Conservation (phyloP, 2,797 vertebrate species). For the Hemibagrus guttatus region DNA sequence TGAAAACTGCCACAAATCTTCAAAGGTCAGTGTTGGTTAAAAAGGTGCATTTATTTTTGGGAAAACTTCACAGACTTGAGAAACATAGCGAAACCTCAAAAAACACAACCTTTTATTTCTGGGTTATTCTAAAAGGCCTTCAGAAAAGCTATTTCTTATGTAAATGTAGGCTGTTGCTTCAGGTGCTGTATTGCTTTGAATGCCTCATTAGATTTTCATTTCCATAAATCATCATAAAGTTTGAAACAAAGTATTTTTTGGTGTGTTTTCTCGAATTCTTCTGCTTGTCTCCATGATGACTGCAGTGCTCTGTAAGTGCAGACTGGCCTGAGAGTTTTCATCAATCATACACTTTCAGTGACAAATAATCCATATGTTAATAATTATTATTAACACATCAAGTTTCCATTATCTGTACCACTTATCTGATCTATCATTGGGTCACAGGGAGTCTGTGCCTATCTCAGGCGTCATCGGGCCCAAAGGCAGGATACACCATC, state of each 20-base stretch:
- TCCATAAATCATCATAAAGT: conserved; percentile 3
- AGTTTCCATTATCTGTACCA: too few species aligned
- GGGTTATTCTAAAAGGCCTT: background rate
- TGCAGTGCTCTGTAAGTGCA: background rate
- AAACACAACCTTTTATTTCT: background rate
- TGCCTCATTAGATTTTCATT: background rate
- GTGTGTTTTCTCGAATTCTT: background rate
- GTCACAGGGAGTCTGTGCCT: too few species aligned
- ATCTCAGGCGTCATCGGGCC: too few species aligned
- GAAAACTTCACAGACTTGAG: background rate
- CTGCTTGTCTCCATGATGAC: background rate
- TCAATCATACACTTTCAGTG: background rate
- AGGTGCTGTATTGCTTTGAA: background rate
- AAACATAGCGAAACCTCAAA: background rate
- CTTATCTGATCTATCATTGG: too few species aligned
- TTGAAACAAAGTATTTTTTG: background rate
- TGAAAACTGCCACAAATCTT: background rate
- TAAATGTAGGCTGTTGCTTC: background rate
- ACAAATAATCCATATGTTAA: background rate
- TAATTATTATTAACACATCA: background rate
- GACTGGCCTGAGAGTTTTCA: background rate
- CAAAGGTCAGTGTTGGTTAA: background rate
- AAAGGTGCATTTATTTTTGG: background rate
- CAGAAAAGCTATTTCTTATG: conserved; percentile 1
- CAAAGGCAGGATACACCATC: too few species aligned